Conservation (phyloP, 2,797 vertebrate species). For the Sebastes glaucus region DNA sequence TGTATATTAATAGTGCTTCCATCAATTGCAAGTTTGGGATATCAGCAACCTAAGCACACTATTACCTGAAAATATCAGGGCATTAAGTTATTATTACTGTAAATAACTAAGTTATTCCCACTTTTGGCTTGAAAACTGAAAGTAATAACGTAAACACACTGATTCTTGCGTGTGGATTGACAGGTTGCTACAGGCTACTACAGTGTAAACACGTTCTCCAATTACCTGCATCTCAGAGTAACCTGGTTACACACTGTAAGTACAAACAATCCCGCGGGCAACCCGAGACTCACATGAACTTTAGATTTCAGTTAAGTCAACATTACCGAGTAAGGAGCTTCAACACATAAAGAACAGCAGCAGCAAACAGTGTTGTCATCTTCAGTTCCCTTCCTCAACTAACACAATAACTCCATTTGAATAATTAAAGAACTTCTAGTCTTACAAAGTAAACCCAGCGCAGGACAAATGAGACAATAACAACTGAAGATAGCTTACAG, state of each 20-base stretch:
- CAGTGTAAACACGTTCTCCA: neutral
- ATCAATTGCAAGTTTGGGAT: neutral
- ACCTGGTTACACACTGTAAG: neutral
- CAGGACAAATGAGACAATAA: too few species aligned
- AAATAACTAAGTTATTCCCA: neutral
- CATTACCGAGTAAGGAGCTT: neutral
- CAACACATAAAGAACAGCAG: neutral
- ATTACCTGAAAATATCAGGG: neutral
- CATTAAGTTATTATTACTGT: neutral
- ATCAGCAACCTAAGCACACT: neutral
- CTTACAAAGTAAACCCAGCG: too few species aligned
- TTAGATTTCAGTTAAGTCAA: neutral
- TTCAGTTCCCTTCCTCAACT: too few species aligned
- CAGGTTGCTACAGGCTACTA: neutral
- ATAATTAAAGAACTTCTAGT: too few species aligned
- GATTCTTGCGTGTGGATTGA: neutral
- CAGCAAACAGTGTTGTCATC: neutral
- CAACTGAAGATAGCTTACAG: too few species aligned
- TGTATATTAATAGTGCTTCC: neutral
- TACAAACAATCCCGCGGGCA: neutral
- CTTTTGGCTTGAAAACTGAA: neutral
- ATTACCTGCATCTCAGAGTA: neutral
- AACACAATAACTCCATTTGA: too few species aligned
- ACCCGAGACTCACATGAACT: neutral
- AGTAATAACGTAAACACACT: neutral